A percentile compares a stretch with the other conserved stretches of the same genome.
These are phyloP conservation scores for Brachionus calyciflorus DNA, from an alignment of 1,140 invertebrate genomes.

Conservation along the genomic window DNA sequence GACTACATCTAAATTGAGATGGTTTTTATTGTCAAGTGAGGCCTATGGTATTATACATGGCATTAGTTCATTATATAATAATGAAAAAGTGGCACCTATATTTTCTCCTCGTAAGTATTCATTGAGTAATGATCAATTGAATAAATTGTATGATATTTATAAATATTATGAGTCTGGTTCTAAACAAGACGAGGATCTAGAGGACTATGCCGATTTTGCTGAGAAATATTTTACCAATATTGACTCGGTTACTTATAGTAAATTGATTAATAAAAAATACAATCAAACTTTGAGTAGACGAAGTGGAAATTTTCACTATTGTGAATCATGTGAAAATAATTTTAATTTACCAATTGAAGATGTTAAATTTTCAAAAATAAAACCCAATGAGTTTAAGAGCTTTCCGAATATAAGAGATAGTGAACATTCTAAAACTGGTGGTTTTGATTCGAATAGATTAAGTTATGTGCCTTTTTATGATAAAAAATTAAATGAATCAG, in stretches of 20 bases:
- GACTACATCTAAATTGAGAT: constrained; percentile 24
- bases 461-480: background rate
- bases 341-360: background rate
- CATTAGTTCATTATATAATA: constrained; percentile 36
- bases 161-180: background rate
- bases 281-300: background rate
- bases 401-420: background rate
- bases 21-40: constrained; percentile 43
- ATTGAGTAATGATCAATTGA: background rate
- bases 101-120: constrained; percentile 20
- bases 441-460: background rate
- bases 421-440: background rate
- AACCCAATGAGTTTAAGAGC: constrained; percentile 18
- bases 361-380: background rate
- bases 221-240: background rate
- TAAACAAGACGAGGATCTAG: background rate
- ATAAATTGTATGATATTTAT: constrained; percentile 1
- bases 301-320: background rate
- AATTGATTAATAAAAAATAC: background rate
- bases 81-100: background rate
- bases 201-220: background rate
- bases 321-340: background rate
- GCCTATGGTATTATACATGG: constrained; percentile 41
- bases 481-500: background rate
- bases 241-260: background rate